phyloP scores from a whole-genome alignment of 2,113 vertebrate species.

The Entomyzon cyanotis region DNA sequence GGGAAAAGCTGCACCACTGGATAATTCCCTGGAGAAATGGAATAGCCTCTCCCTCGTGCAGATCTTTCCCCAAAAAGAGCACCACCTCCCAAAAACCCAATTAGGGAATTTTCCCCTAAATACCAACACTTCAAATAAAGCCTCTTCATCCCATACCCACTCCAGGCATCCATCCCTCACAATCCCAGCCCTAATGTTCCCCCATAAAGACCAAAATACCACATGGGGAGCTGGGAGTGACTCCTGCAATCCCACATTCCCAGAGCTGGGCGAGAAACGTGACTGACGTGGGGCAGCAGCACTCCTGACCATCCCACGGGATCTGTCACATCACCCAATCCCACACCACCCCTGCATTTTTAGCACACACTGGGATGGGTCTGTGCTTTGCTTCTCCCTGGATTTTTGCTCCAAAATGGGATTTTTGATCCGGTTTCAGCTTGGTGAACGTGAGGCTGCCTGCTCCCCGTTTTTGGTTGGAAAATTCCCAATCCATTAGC shows the following conservation, averaged over 20 bases:
- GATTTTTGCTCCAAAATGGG: background rate
- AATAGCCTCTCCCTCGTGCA: too few relatives aligned
- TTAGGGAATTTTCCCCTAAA: background rate
- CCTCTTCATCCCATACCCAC: too few relatives aligned
- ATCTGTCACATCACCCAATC: background rate
- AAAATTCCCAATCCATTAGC: background rate
- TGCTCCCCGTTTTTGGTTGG: background rate
- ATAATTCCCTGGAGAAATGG: background rate
- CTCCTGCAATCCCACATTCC: accelerated
- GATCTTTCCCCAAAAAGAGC: background rate
- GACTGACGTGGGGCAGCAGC: background rate
- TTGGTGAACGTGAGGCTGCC: background rate
- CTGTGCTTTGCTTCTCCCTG: background rate
- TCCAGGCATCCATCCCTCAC: background rate
- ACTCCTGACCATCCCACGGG: background rate
- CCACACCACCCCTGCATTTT: background rate
- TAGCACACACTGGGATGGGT: accelerated
- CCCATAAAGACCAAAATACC: background rate
- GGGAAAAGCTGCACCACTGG: background rate
- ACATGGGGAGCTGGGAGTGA: background rate
- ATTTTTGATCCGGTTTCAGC: background rate
- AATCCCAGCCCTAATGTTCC: background rate
- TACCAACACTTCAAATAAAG: accelerated
- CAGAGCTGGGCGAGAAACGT: background rate
- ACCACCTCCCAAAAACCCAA: background rate